Conservation (phyloP, 2,888 invertebrate species). For the Phortica magna region DNA sequence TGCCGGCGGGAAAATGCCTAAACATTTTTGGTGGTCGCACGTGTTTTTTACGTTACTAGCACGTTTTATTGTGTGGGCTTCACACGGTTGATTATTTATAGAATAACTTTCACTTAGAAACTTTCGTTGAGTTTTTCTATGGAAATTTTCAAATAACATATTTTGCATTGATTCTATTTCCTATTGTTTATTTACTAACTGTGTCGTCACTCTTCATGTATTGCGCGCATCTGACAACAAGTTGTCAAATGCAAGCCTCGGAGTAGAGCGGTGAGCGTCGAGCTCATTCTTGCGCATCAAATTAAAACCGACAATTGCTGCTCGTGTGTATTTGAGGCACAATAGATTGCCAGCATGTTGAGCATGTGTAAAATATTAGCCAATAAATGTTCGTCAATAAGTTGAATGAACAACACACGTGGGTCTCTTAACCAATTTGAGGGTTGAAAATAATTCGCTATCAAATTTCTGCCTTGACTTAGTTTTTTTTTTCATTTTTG, state of each 20-base stretch:
- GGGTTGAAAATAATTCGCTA: not conserved
- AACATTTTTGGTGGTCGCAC: not conserved
- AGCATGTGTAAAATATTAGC: slow-evolving; percentile 62
- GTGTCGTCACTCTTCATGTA: not conserved
- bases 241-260: slow-evolving; percentile 64
- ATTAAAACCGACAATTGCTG: slow-evolving; percentile 61
- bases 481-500: not conserved
- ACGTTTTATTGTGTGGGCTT: not conserved
- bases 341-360: slow-evolving; percentile 32
- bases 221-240: slow-evolving; percentile 55
- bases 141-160: not conserved
- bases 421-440: slow-evolving; percentile 42
- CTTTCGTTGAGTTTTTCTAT: not conserved
- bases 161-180: not conserved
- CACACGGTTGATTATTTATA: not conserved
- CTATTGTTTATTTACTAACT: not conserved
- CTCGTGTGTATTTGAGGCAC: not conserved
- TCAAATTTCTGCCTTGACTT: not conserved
- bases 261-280: slow-evolving; percentile 13
- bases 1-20: not conserved
- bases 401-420: slow-evolving; percentile 56
- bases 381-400: slow-evolving; percentile 64
- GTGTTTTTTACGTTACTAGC: not conserved
- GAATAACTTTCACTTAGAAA: not conserved
- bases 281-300: slow-evolving; percentile 65